These are phyloP conservation scores for Euura lappo DNA, from an alignment of 1,140 invertebrate species.

Conservation along the genomic window DNA sequence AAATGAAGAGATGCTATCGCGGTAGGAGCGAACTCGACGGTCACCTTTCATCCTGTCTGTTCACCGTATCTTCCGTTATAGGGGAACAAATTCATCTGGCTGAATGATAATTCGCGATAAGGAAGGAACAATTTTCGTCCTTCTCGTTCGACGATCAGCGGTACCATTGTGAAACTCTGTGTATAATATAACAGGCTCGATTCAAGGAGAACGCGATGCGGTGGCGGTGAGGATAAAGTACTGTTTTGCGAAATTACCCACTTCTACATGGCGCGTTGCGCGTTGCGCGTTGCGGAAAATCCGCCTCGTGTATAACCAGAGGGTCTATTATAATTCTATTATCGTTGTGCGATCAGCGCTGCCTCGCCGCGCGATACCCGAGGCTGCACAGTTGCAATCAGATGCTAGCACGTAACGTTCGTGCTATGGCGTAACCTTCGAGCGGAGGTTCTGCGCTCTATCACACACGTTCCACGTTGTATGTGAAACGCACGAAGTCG, in stretches of 20 bases:
- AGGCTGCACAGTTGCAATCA: background rate
- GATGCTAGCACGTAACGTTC: background rate
- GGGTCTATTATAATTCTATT: slow-evolving; percentile 4
- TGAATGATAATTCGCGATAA: background rate
- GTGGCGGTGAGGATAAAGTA: background rate
- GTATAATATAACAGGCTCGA: background rate
- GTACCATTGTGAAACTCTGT: background rate
- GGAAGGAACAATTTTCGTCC: background rate
- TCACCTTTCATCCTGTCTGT: too few relatives aligned
- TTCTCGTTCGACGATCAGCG: background rate
- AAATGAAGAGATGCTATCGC: background rate
- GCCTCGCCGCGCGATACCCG: too few relatives aligned
- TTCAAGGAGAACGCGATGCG: background rate
- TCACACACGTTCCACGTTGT: background rate
- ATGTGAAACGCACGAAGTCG: too few relatives aligned
- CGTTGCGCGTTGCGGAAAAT: background rate
- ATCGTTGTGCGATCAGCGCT: background rate
- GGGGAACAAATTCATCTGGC: too few relatives aligned
- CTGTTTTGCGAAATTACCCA: background rate
- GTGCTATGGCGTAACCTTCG: background rate
- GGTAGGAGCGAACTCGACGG: too few relatives aligned
- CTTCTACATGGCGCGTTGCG: too few relatives aligned
- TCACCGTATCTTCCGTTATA: too few relatives aligned
- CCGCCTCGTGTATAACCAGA: background rate
- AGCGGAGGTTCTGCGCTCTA: background rate